Evolutionary conservation across 1,140 invertebrate species (phyloP), one percentile per base, ranked within the genome.

Genomic region (Nymphalis io): DNA sequence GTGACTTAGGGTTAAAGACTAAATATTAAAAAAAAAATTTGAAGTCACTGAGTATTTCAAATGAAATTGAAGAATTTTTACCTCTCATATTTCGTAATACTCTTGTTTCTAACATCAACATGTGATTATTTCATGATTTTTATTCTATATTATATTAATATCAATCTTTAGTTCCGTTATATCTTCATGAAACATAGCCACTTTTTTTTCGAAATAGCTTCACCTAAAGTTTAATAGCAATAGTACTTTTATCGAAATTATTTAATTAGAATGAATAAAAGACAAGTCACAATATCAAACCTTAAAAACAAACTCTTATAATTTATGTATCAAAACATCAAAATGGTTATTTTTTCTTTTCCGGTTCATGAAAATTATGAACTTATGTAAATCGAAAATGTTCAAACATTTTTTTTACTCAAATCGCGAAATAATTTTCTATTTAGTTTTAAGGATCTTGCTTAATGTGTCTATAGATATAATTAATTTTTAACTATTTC

Each of bases 231-330:
- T 71, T 80, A 78, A 82, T 76, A 82, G 79, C 79, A 75, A 83
- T 76, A 82, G 76, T 79, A 79, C 27, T 75, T 76, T 78, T 75
- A 73, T 77, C 74, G 76, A 82, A 85, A 80, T 81, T 76, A 83
- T 71, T 71, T 71, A 71, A 71, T 71, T 71, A 71, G 69, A 71
- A 83, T 74, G 81, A 80, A 82, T 73, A 80, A 83, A 33, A 74
- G 79, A 82, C 82, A 84, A 81, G 67, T 84, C 85, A 86, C 84
- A 83, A 86, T 86, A 85, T 87, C 85, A 83, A 84, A 87, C 77
- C 78, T 80, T 87, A 79, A 79, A 87, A 84, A 73, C 72, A 83
- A 81, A 83, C 44, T 60, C 73, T 76, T 79, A 76, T 62, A 64
- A 70, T 66, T 70, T 77, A 79, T 76, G 68, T 78, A 85, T 81